A percentile compares a stretch with the other conserved stretches of the same genome.
Evolutionary conservation across 1,140 invertebrate genomes (phyloP).

Genomic region (Eumeta japonica): DNA sequence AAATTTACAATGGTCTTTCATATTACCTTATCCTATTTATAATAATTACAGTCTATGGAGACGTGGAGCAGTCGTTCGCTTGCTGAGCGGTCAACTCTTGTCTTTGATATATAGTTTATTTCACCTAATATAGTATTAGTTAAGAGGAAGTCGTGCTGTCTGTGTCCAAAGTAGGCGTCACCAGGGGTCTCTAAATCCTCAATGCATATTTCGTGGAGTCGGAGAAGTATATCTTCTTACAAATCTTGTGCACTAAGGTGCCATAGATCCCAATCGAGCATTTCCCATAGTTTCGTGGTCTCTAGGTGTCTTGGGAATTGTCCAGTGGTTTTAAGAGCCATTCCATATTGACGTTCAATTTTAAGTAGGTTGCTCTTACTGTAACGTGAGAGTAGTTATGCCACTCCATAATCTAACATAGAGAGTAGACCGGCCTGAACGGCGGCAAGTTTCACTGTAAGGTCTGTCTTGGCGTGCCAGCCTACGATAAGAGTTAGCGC

Average conservation of each 20-base stretch:
- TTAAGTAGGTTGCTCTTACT: constrained; percentile 7
- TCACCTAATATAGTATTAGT: constrained; percentile 4
- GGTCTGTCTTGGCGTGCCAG: constrained; percentile 5
- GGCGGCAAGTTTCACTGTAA: constrained; percentile 4
- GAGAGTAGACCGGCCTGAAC: constrained; percentile 6
- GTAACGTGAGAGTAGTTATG: constrained; percentile 5
- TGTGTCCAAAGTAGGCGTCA: constrained; percentile 3
- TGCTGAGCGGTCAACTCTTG: too few species aligned
- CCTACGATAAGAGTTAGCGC: constrained; percentile 6
- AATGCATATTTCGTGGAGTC: constrained; percentile 2
- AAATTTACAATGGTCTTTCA: too few species aligned
- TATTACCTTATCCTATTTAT: too few species aligned
- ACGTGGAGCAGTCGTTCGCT: too few species aligned
- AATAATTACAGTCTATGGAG: constrained; percentile 5
- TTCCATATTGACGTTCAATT: too few species aligned
- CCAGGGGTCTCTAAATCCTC: constrained; percentile 5
- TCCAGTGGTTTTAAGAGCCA: too few species aligned
- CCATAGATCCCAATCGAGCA: too few species aligned
- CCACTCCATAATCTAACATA: constrained; percentile 8
- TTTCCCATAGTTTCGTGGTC: constrained; percentile 3
- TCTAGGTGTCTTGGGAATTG: constrained; percentile 7
- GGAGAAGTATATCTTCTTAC: constrained; percentile 5
- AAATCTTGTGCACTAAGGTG: constrained; percentile 6
- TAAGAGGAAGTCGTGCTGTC: too few species aligned
- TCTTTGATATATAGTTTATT: constrained; percentile 2